phyloP scores from a whole-genome alignment of 2,797 vertebrate species.

The Leuciscus waleckii region DNA sequence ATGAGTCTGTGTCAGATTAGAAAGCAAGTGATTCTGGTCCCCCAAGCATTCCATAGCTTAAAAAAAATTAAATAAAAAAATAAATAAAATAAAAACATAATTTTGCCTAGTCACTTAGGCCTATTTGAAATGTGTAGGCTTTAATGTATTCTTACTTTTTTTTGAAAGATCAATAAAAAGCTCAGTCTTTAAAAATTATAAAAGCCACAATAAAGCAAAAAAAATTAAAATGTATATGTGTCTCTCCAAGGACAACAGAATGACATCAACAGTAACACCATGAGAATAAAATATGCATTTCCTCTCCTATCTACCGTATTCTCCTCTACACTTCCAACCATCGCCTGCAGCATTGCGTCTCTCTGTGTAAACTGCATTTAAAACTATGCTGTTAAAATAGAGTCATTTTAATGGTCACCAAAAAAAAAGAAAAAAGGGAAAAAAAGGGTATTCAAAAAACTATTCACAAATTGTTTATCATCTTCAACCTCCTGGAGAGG shows the following conservation, averaged over 20 bases:
- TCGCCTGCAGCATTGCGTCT: conserved; percentile 29
- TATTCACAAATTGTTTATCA: conserved; percentile 59
- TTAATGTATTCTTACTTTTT: not conserved
- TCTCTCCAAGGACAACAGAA: conserved; percentile 29
- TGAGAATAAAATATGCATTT: conserved; percentile 16
- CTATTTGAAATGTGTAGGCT: not conserved
- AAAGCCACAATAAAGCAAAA: conserved; percentile 16
- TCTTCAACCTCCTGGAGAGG: conserved; percentile 42
- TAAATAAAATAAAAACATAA: fast-evolving
- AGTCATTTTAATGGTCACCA: conserved; percentile 35
- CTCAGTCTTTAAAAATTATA: conserved; percentile 3
- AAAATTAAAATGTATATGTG: not conserved
- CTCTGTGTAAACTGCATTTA: conserved; percentile 46
- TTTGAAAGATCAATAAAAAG: conserved; percentile 5
- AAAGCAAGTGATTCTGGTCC: not conserved
- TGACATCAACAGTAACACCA: conserved; percentile 31
- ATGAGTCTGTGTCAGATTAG: not conserved
- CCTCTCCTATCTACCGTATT: conserved; percentile 16
- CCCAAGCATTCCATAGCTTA: not conserved
- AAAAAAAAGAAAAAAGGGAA: not conserved
- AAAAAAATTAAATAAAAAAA: too few species aligned
- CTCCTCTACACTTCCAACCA: conserved; percentile 1
- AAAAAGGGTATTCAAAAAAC: conserved; percentile 18
- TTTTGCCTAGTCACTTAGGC: not conserved
- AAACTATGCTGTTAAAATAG: conserved; percentile 54